These are phyloP conservation scores for Brevipalpus yothersi DNA, from an alignment of 1,140 invertebrate genomes.

Conservation along the genomic window DNA sequence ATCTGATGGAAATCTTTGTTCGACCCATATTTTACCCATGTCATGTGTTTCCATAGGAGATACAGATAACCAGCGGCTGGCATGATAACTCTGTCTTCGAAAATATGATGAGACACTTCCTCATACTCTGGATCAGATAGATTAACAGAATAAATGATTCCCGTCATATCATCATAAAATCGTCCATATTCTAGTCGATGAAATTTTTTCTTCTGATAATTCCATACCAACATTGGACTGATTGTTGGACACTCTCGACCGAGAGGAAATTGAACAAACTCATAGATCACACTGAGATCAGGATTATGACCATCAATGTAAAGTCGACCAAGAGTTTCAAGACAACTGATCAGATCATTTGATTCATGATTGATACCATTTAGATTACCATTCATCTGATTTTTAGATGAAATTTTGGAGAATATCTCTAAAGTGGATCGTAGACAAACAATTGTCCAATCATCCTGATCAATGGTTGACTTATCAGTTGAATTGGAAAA, in stretches of 20 bases:
- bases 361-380: too few species aligned
- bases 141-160: conserved; percentile 27
- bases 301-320: conserved; percentile 54
- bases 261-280: conserved; percentile 41
- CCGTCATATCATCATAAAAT: conserved; percentile 36
- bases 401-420: too few species aligned
- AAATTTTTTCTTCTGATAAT: conserved; percentile 63
- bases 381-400: too few species aligned
- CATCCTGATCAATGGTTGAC: too few species aligned
- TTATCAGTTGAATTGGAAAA: too few species aligned
- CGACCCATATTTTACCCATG: background rate
- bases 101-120: conserved; percentile 40
- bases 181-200: conserved; percentile 53
- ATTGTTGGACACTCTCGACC: conserved; percentile 21
- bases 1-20: conserved; percentile 23
- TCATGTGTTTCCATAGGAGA: background rate
- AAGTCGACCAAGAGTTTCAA: conserved; percentile 23
- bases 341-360: background rate
- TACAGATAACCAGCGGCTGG: conserved; percentile 69
- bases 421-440: too few species aligned
- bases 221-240: conserved; percentile 25
- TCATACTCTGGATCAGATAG: background rate
- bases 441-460: too few species aligned
- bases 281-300: conserved; percentile 41
- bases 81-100: conserved; percentile 81